phyloP scores from a whole-genome alignment of 2,113 vertebrate genomes.

The Poeciliopsis turrubarensis region DNA sequence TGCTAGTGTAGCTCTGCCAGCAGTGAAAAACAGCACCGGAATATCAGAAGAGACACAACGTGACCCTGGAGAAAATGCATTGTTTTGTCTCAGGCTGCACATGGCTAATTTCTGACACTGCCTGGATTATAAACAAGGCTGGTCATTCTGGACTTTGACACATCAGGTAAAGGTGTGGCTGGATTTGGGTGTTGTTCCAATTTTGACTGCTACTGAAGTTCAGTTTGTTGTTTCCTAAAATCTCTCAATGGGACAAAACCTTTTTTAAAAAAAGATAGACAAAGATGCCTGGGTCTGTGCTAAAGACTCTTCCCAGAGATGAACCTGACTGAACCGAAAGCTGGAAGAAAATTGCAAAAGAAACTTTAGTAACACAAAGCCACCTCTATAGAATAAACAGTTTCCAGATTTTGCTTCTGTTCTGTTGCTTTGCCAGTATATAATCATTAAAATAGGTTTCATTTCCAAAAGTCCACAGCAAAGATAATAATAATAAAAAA shows the following conservation, averaged over 20 bases:
- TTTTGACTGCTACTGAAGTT: background rate
- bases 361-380: background rate
- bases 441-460: background rate
- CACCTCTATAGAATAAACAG: background rate
- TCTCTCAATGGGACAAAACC: too few species aligned
- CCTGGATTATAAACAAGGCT: background rate
- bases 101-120: background rate
- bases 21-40: background rate
- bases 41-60: background rate
- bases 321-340: background rate
- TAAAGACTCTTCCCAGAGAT: background rate
- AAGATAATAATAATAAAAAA: background rate
- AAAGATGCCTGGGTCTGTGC: background rate
- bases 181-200: background rate
- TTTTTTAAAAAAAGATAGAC: too few species aligned
- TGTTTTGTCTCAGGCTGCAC: too few species aligned
- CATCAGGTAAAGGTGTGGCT: background rate
- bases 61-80: background rate
- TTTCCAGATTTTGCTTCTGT: background rate
- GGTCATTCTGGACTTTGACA: background rate
- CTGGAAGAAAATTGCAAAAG: background rate
- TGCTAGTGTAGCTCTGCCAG: too few species aligned
- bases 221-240: background rate
- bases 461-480: background rate
- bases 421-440: background rate